Conservation (phyloP, 2,888 invertebrate species). For the Trimorus sp. region DNA sequence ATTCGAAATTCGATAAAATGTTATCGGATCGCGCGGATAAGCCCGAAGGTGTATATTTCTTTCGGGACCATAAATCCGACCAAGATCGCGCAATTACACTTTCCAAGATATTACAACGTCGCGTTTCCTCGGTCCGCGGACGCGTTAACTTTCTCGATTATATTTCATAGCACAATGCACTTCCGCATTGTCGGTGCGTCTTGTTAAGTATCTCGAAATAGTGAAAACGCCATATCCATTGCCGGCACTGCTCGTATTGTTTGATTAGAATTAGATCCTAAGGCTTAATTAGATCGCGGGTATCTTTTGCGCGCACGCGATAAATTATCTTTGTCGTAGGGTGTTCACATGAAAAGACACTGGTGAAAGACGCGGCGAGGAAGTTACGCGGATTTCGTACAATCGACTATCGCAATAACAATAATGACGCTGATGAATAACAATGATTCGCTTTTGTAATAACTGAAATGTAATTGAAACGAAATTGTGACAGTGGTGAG, state of each 20-base stretch:
- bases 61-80: constrained; percentile 53
- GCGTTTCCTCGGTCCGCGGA: constrained; percentile 62
- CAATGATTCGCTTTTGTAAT: constrained; percentile 60
- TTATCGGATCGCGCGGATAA: too few relatives aligned
- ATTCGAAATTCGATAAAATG: too few relatives aligned
- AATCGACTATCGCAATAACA: constrained; percentile 56
- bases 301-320: constrained; percentile 56
- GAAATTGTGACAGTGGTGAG: constrained; percentile 41
- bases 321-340: constrained; percentile 62
- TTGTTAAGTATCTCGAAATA: constrained; percentile 61
- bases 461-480: constrained; percentile 44
- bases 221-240: constrained; percentile 57
- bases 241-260: constrained; percentile 54
- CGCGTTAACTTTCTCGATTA: constrained; percentile 66
- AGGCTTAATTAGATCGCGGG: constrained; percentile 57
- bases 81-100: constrained; percentile 56
- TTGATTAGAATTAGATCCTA: constrained; percentile 60
- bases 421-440: constrained; percentile 53
- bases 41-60: neutral
- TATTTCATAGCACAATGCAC: constrained; percentile 65
- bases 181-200: constrained; percentile 63
- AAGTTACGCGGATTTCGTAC: constrained; percentile 56
- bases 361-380: constrained; percentile 54
- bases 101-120: constrained; percentile 59
- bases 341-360: constrained; percentile 48